Conservation (phyloP, 2,797 vertebrate species). For the Urocyon cinereoargenteus region DNA sequence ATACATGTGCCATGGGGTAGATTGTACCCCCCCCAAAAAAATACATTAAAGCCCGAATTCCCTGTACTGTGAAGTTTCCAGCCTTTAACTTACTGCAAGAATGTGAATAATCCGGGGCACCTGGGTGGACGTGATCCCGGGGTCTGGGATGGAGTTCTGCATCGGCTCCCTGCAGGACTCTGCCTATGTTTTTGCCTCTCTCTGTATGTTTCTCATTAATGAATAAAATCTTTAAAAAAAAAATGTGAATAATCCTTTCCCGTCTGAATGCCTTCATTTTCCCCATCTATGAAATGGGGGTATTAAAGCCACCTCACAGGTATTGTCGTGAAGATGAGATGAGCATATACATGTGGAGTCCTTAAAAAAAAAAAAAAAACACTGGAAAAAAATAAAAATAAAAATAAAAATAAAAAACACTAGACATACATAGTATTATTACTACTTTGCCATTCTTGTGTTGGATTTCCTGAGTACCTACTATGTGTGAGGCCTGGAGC, state of each 20-base stretch:
- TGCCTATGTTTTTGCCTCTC: too few relatives aligned
- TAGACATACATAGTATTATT: neutral
- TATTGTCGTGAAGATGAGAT: neutral
- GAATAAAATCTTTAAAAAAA: too few relatives aligned
- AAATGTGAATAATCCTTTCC: neutral
- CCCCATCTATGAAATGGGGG: neutral
- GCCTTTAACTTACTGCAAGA: neutral
- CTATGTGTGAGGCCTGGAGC: neutral
- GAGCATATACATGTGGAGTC: neutral
- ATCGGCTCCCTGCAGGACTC: too few relatives aligned
- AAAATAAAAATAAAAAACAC: too few relatives aligned
- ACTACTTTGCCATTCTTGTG: neutral
- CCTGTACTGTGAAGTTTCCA: neutral
- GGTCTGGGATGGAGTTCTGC: too few relatives aligned
- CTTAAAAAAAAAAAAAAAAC: neutral
- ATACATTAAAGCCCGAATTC: neutral
- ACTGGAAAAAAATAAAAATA: too few relatives aligned
- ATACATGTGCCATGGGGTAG: neutral
- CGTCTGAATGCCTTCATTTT: neutral
- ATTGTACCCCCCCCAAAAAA: neutral
- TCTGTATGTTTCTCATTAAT: too few relatives aligned
- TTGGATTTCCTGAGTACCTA: neutral
- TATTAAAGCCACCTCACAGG: neutral
- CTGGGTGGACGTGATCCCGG: too few relatives aligned
- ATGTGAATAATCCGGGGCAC: neutral